Base-by-base conservation (phyloP, 2,113 vertebrate species). In the Ctenomys sociabilis region DNA sequence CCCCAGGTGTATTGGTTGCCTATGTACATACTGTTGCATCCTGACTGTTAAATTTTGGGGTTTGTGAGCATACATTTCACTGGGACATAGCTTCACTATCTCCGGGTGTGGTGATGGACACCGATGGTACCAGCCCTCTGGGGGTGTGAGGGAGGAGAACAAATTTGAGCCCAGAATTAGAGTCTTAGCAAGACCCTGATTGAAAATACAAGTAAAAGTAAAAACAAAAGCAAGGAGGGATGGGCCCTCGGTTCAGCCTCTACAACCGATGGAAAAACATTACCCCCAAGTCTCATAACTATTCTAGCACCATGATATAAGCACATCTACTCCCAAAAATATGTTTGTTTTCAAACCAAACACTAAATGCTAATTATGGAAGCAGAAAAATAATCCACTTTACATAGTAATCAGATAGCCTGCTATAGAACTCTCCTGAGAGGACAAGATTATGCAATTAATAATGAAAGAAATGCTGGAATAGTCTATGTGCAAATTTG, bases 41-140 rank as follows among this genome's bases (percentile, higher is more conserved):
- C 35, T 73, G 7, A 95, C 37, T 70, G 90, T 64, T 84, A 97
- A 90, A 14, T 30, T 81, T 11, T 59, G 52, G 3, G 45, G 54
- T 75, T 95, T 90, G 70, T 63, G 84, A 95, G 90, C 84, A 91
- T 12, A 28, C 19, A 13, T 86, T 88, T 35, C 26, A 61, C 12
- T 83, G 45, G 52, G 78, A 91, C 28, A 45, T 54, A 68, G 83
- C 24, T 61, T 94, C 70, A 78, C 43, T 86, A 57, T 19, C 17
- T 13, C 45, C 52, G 14, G 30, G 49, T 52, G 30, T 80, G 77
- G 45, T 52, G 77, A 35, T 21, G 19, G 5, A 52, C 35, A 16
- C 77, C 30, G 17, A 54, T 35, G 4, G 52, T 52, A 7, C 77
- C 8, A 80, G 16, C 7, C 17, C 14, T 52, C 30, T 54, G 16